Conservation (phyloP, 2,888 invertebrate genomes). For the Trichogramma dendrolimi region DNA sequence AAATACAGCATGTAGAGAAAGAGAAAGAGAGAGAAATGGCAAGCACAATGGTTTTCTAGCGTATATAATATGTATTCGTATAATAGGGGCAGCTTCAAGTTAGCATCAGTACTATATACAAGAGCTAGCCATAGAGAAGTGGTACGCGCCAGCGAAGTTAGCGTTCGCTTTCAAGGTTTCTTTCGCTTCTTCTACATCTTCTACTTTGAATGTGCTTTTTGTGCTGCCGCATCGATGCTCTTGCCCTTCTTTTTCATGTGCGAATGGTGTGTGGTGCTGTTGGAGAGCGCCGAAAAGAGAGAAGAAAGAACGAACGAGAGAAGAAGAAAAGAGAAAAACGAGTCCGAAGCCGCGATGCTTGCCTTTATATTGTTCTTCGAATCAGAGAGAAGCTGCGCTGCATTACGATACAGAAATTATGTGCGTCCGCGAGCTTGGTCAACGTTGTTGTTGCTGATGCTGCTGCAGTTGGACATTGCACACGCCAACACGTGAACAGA, state of each 20-base stretch:
- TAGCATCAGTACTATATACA: neutral
- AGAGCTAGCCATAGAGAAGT: constrained; percentile 1
- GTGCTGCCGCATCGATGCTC: neutral
- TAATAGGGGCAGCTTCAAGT: constrained; percentile 5
- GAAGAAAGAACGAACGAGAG: constrained; percentile 1
- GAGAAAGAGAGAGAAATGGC: constrained; percentile 6
- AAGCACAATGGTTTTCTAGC: constrained; percentile 3
- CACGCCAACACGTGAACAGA: too few species aligned
- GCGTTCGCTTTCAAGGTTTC: constrained; percentile 37
- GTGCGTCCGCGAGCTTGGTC: too few species aligned
- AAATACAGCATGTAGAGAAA: too few species aligned
- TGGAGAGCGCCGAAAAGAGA: neutral
- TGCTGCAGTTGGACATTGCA: too few species aligned
- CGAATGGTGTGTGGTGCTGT: too few species aligned
- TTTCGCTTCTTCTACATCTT: neutral
- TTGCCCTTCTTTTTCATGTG: constrained; percentile 5
- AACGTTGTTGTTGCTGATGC: too few species aligned
- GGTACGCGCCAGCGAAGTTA: constrained; percentile 28
- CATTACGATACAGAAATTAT: constrained; percentile 21
- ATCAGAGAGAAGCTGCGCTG: neutral
- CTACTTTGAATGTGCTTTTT: neutral
- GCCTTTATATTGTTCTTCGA: neutral
- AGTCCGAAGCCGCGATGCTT: constrained; percentile 4
- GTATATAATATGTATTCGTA: neutral
- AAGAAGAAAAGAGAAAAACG: constrained; percentile 8